These are phyloP conservation scores for Loriculus beryllinus DNA, from an alignment of 2,797 vertebrate genomes.

Conservation along the genomic window DNA sequence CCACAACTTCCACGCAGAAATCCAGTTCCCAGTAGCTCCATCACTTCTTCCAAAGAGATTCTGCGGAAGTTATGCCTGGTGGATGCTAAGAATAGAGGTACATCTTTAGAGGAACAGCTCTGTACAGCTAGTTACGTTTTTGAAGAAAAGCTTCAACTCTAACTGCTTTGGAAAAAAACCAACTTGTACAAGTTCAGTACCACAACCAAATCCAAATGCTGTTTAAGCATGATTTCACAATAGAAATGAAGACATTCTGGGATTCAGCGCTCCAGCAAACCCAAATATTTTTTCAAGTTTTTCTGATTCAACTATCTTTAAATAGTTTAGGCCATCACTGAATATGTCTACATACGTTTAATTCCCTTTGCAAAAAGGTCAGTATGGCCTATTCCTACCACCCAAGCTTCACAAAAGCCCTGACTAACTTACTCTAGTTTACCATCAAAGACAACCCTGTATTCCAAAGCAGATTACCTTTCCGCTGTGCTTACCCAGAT, in stretches of 20 bases:
- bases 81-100: slow-evolving; percentile 39
- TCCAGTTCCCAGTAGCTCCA: slow-evolving; percentile 86
- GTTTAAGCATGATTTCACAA: not conserved
- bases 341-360: not conserved
- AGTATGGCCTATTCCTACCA: not conserved
- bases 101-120: slow-evolving; percentile 18
- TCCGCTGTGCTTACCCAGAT: not conserved
- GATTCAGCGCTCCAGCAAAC: not conserved
- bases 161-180: not conserved
- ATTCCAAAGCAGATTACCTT: not conserved
- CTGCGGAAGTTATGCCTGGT: slow-evolving; percentile 73
- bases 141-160: not conserved
- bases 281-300: not conserved
- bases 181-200: not conserved
- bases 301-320: not conserved
- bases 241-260: not conserved
- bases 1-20: slow-evolving; percentile 88
- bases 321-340: not conserved
- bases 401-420: not conserved
- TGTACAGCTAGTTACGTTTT: not conserved
- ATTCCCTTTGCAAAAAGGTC: not conserved
- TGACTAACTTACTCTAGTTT: not conserved
- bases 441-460: not conserved
- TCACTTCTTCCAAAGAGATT: slow-evolving; percentile 84
- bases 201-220: not conserved